Conservation (phyloP, 2,888 invertebrate genomes). For the Chironomus tentans region DNA sequence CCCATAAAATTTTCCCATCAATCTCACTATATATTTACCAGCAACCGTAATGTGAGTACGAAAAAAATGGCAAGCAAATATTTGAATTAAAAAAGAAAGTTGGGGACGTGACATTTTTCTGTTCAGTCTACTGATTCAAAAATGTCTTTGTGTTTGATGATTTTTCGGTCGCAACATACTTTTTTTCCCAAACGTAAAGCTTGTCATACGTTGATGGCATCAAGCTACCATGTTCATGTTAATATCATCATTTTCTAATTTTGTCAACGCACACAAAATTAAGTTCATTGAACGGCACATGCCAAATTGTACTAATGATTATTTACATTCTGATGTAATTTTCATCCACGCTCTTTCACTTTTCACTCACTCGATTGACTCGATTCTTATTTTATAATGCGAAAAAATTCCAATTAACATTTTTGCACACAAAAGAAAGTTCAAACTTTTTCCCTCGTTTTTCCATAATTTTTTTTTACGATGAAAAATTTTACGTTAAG, state of each 20-base stretch:
- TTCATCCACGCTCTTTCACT: neutral
- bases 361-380: neutral
- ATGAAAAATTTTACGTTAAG: too few relatives aligned
- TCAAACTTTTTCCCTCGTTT: neutral
- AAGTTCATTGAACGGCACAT: neutral
- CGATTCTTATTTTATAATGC: neutral
- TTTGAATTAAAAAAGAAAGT: neutral
- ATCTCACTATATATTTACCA: too few relatives aligned
- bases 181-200: neutral
- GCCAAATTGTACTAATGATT: neutral
- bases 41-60: too few relatives aligned
- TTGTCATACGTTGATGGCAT: neutral
- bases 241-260: neutral
- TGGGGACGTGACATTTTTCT: neutral
- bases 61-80: neutral
- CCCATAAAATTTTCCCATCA: too few relatives aligned
- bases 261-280: neutral
- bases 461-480: neutral
- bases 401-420: neutral
- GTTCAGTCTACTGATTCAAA: neutral
- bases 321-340: neutral
- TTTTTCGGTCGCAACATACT: neutral
- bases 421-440: neutral
- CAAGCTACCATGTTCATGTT: neutral
- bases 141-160: neutral